These are phyloP conservation scores for Ageneiosus marmoratus DNA, from an alignment of 2,113 vertebrate species.

Conservation along the genomic window DNA sequence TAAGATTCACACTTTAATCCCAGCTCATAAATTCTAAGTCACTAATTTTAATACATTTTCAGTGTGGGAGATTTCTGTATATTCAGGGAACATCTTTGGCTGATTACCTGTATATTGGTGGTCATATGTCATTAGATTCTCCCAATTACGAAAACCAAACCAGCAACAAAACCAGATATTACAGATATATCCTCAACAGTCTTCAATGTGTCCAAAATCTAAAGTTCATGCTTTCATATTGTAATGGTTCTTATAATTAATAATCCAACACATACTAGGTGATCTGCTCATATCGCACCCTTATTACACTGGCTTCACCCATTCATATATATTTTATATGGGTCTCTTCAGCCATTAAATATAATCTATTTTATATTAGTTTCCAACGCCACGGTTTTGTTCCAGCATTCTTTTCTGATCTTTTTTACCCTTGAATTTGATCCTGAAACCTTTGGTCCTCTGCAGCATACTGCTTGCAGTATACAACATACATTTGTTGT, in stretches of 20 bases:
- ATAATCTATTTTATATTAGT: neutral
- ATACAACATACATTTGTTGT: neutral
- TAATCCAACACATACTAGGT: neutral
- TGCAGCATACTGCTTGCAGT: neutral
- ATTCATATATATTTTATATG: neutral
- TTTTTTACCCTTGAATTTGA: neutral
- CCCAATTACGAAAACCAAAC: neutral
- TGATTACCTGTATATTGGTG: neutral
- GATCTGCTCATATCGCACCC: neutral
- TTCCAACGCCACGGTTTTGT: neutral
- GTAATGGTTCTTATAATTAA: neutral
- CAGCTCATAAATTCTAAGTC: neutral
- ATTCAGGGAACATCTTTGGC: neutral
- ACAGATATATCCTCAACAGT: neutral
- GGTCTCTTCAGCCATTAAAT: neutral
- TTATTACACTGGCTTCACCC: neutral
- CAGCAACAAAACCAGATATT: neutral
- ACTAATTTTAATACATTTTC: neutral
- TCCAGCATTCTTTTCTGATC: neutral
- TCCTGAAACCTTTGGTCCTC: neutral
- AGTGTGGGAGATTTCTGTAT: neutral
- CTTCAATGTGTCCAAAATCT: neutral
- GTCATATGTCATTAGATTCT: neutral
- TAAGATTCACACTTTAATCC: neutral
- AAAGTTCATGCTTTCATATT: neutral